Base-by-base conservation (phyloP, 2,113 vertebrate species). In the Indicator indicator region DNA sequence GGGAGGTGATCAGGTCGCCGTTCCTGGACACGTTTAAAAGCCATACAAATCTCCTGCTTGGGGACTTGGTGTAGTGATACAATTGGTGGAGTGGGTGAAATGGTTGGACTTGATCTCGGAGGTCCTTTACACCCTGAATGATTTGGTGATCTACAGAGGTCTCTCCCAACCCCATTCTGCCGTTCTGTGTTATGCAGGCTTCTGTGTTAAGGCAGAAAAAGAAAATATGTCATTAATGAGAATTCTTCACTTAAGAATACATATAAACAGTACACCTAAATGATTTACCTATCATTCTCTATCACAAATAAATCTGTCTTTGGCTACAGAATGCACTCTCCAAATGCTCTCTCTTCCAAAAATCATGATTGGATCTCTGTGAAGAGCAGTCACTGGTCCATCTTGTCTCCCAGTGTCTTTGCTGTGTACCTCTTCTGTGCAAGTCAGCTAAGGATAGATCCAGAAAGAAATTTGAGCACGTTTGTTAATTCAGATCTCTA, bases 391-490 rank as follows among this genome's bases (percentile, higher is more conserved):
- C 28, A 33, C 36, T 7, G 26, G 12, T 17, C 9, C 13, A 16
- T 16, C 5, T 26, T 36, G 4, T n/a, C 19, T 77, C 46, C 27
- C 21, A n/a, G 11, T 12, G 27, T 15, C 32, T 7, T 38, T 73
- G 11, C 11, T 26, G 24, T 21, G 4, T 9, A 16, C 2, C 8
- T 30, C 15, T 62, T 2, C 0, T 13, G 23, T 26, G 19, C 11
- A 38, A 78, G 9, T 20, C 36, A 50, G 30, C 5, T 55, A 44
- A 59, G 16, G 26, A 9, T 55, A 59, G 26, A 42, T 16, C 9
- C 40, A 83, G 75, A 67, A 74, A 48, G 8, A 58, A 58, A 78
- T 30, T 16, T 62, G 48, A 74, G 40, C 10, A 48, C 2, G 2
- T 54, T 88, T 71, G 52, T 26, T 32, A 62, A 5, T 36, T 84